Evolutionary conservation across 2,797 vertebrate species (phyloP).

Genomic region (Chelidonichthys spinosus): DNA sequence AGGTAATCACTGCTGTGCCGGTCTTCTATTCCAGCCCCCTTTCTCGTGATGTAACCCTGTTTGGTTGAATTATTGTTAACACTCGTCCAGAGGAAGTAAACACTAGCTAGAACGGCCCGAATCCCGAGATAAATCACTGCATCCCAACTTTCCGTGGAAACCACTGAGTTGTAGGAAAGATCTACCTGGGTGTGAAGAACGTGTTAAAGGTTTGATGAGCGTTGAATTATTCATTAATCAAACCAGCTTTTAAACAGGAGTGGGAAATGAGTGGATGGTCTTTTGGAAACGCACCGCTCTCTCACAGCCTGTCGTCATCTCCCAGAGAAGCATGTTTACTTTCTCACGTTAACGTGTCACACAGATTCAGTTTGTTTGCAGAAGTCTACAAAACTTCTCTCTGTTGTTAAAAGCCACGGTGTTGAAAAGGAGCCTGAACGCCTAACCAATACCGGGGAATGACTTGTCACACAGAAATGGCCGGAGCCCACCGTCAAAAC

Average conservation of each 20-base stretch:
- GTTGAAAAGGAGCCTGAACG: constrained; percentile 25
- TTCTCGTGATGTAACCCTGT: no score
- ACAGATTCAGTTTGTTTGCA: constrained; percentile 26
- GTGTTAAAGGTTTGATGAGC: background rate
- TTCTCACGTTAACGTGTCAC: constrained; percentile 9
- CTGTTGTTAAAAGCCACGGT: constrained; percentile 42
- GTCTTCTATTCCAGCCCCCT: no score
- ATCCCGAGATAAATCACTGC: background rate
- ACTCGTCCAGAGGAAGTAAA: no score
- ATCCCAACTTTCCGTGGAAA: background rate
- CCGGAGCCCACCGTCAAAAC: constrained; percentile 36
- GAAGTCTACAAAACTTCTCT: constrained; percentile 24
- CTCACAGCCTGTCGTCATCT: background rate
- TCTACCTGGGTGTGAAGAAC: background rate
- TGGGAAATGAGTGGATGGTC: background rate
- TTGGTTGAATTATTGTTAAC: no score
- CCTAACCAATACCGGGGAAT: constrained; percentile 42
- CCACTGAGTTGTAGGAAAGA: background rate
- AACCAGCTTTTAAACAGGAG: background rate
- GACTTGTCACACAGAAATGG: constrained; percentile 38
- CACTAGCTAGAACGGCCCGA: background rate
- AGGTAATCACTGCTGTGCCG: no score
- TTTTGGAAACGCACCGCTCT: background rate
- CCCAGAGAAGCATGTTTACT: constrained; percentile 15
- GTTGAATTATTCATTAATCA: background rate